These are phyloP conservation scores for Dendropsophus ebraccatus DNA, from an alignment of 2,113 vertebrate genomes.

Conservation along the genomic window DNA sequence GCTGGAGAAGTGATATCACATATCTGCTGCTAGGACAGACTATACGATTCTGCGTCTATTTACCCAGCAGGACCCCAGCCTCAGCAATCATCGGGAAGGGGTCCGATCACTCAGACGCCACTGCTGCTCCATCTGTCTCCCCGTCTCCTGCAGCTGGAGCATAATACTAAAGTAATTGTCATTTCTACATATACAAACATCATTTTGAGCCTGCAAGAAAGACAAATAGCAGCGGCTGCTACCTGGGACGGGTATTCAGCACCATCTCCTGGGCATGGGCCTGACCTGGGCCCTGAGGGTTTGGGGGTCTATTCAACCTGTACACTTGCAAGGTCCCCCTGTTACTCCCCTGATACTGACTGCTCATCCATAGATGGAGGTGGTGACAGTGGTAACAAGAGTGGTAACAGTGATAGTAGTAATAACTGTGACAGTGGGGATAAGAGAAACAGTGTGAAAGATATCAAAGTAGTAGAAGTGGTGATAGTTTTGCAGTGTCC, in stretches of 20 bases:
- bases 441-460: no score
- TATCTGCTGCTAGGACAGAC: not conserved
- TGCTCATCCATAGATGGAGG: no score
- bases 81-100: not conserved
- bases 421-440: no score
- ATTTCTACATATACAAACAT: conserved; percentile 8
- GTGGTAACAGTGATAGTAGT: not conserved
- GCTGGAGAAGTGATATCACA: not conserved
- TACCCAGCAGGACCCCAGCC: not conserved
- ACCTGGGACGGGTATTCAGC: not conserved
- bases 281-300: not conserved
- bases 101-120: not conserved
- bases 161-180: not conserved
- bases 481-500: no score
- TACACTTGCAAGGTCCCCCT: no score
- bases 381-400: not conserved
- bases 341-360: no score
- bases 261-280: not conserved
- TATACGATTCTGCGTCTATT: not conserved
- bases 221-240: not conserved
- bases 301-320: no score
- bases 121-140: not conserved
- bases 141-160: conserved; percentile 5
- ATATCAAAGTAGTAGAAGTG: no score
- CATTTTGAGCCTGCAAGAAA: not conserved